phyloP scores from a whole-genome alignment of 2,797 vertebrate genomes.

The Erpetoichthys calabaricus region DNA sequence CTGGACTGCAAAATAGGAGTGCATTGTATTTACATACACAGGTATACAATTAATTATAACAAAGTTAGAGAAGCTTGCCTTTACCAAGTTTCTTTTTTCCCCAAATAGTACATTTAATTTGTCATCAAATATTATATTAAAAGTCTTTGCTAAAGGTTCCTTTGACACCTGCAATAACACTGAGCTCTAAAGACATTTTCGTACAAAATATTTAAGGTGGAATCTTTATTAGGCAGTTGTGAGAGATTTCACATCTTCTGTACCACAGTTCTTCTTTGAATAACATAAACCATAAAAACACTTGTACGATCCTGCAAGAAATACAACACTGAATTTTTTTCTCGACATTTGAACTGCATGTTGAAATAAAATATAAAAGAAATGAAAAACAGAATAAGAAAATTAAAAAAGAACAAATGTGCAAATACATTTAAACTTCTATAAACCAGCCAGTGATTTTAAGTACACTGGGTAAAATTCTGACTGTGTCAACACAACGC shows the following conservation, averaged over 20 bases:
- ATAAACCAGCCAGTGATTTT: too few species aligned
- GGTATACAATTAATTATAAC: constrained; percentile 99
- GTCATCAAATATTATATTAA: constrained; percentile 65
- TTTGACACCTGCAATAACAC: constrained; percentile 80
- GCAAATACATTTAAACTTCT: too few species aligned
- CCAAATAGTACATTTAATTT: constrained; percentile 75
- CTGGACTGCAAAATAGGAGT: constrained; percentile 99
- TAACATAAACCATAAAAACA: constrained; percentile 13
- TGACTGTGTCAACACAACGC: too few species aligned
- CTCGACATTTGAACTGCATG: too few species aligned
- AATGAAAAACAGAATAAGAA: too few species aligned
- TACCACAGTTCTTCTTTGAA: constrained; percentile 28
- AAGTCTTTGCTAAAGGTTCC: constrained; percentile 69
- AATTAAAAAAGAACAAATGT: too few species aligned
- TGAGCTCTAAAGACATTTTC: constrained; percentile 71
- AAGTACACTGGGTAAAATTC: too few species aligned
- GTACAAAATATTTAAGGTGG: constrained; percentile 65
- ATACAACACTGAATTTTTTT: constrained; percentile 19
- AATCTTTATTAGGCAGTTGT: constrained; percentile 63
- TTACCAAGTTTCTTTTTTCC: constrained; percentile 78
- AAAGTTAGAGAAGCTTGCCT: constrained; percentile 99
- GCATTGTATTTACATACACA: constrained; percentile 99
- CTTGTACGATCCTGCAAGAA: constrained; percentile 15
- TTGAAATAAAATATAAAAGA: too few species aligned
- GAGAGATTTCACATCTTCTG: constrained; percentile 23